These are phyloP conservation scores for Saxicola maurus DNA, from an alignment of 2,797 vertebrate genomes.

Conservation along the genomic window DNA sequence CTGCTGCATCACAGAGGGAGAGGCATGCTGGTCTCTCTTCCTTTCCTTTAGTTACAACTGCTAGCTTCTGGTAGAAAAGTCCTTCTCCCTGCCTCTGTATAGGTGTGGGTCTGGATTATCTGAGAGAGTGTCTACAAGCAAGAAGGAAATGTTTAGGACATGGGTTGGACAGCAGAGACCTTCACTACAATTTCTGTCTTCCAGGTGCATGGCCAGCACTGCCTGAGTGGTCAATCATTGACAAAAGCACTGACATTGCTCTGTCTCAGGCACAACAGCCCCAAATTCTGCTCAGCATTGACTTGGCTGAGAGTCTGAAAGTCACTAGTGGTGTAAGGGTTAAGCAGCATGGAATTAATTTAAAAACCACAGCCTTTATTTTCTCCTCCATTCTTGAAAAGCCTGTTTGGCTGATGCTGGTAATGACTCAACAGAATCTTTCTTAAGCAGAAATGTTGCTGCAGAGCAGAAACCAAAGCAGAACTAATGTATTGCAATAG, in stretches of 20 bases:
- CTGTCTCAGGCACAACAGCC: not conserved
- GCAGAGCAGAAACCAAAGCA: constrained; percentile 43
- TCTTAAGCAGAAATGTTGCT: constrained; percentile 35
- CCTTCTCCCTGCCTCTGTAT: not conserved
- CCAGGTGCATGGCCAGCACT: not conserved
- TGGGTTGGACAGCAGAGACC: not conserved
- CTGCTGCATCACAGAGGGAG: not conserved
- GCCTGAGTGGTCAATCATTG: not conserved
- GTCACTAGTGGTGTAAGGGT: constrained; percentile 38
- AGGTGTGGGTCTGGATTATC: not conserved
- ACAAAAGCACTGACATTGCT: not conserved
- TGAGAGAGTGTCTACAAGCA: not conserved
- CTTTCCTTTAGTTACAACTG: not conserved
- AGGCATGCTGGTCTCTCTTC: not conserved
- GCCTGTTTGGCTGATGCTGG: constrained; percentile 56
- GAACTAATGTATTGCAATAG: not conserved
- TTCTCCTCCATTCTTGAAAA: constrained; percentile 61
- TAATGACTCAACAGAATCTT: constrained; percentile 62
- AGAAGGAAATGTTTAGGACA: not conserved
- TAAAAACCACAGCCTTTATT: constrained; percentile 59
- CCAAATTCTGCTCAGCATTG: not conserved
- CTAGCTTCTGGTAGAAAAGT: not conserved
- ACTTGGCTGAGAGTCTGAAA: not conserved
- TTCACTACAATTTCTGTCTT: not conserved
- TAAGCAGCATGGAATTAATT: constrained; percentile 52